phyloP scores from a whole-genome alignment of 2,797 vertebrate genomes.

The Calcarius lapponicus region DNA sequence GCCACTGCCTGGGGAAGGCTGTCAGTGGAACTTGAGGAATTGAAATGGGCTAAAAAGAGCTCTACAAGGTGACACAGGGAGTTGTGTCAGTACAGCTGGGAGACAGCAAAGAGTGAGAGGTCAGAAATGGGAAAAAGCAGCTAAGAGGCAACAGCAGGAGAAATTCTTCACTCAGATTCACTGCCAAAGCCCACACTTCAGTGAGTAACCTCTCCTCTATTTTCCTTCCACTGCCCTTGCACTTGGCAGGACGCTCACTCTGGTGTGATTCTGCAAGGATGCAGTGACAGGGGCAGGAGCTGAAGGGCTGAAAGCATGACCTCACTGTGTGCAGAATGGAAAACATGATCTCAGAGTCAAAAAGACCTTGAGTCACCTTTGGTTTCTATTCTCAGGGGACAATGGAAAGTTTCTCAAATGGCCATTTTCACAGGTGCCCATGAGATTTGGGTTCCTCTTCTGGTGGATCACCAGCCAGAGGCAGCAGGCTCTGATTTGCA shows the following conservation, averaged over 20 bases:
- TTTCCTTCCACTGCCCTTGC: background rate
- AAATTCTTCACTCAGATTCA: background rate
- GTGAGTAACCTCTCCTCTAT: background rate
- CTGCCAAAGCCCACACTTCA: background rate
- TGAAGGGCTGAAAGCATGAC: background rate
- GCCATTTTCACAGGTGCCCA: background rate
- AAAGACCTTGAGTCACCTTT: background rate
- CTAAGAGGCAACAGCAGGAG: background rate
- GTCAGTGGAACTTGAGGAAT: background rate
- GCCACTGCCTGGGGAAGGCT: background rate
- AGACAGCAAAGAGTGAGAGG: background rate
- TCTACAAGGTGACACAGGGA: accelerated
- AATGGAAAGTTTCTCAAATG: conserved; percentile 12
- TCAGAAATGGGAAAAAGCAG: background rate
- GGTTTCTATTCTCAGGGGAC: background rate
- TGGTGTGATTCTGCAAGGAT: background rate
- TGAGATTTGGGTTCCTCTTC: conserved; percentile 20
- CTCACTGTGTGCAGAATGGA: background rate
- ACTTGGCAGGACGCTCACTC: background rate
- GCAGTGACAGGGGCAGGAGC: background rate
- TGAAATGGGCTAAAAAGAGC: background rate
- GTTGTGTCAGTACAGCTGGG: background rate
- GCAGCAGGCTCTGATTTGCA: background rate
- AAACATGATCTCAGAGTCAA: background rate
- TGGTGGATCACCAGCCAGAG: background rate